These are phyloP conservation scores for Tetramorium parvispinum DNA, from an alignment of 1,140 invertebrate genomes.

Conservation along the genomic window DNA sequence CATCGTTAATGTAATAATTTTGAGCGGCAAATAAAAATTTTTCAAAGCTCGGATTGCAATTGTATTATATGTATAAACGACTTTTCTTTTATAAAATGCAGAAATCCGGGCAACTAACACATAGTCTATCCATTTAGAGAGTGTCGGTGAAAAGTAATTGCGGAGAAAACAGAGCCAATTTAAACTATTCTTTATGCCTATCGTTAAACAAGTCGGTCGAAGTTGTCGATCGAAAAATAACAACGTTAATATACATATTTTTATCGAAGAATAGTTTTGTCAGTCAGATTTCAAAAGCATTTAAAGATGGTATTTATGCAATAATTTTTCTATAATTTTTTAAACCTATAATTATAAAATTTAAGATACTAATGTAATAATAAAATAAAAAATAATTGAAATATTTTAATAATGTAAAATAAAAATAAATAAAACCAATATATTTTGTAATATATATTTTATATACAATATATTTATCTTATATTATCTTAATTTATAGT, in stretches of 20 bases:
- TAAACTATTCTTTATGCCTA: slow-evolving; percentile 52
- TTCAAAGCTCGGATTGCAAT: not conserved
- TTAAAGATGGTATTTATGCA: not conserved
- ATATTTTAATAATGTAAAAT: not conserved
- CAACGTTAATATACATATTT: slow-evolving; percentile 15
- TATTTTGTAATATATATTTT: not conserved
- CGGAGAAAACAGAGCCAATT: slow-evolving; percentile 58
- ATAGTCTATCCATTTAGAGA: slow-evolving; percentile 44
- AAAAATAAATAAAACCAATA: slow-evolving; percentile 1
- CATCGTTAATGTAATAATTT: slow-evolving; percentile 28
- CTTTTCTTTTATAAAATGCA: slow-evolving; percentile 25
- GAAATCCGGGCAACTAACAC: not conserved
- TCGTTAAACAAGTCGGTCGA: slow-evolving; percentile 60
- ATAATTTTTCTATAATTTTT: not conserved
- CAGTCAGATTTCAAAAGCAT: not conserved
- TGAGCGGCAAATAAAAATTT: not conserved
- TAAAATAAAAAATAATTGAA: not conserved
- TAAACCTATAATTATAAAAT: not conserved
- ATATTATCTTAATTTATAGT: not conserved
- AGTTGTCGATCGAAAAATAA: slow-evolving; percentile 51
- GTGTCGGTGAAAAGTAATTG: slow-evolving; percentile 63
- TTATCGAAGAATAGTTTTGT: slow-evolving; percentile 1
- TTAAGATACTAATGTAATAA: not conserved
- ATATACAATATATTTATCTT: not conserved
- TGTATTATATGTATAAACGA: not conserved